phyloP scores from a whole-genome alignment of 1,140 invertebrate species.

The Popillia japonica region DNA sequence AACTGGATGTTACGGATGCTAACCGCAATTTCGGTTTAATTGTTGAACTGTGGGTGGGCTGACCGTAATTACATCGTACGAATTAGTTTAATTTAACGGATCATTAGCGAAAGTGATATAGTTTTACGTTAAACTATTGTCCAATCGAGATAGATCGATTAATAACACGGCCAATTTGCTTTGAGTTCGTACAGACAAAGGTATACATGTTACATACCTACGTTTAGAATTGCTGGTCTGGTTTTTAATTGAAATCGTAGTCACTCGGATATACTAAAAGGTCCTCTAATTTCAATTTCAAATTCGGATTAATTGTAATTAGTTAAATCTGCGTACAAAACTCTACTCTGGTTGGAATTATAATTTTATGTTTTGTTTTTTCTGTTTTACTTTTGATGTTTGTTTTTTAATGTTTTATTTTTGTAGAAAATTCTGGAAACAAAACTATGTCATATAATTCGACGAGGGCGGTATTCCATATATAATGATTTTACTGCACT shows the following conservation, averaged over 20 bases:
- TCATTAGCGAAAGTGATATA: conserved; percentile 33
- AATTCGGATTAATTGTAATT: neutral
- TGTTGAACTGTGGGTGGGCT: neutral
- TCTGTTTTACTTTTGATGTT: no score
- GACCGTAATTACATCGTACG: conserved; percentile 30
- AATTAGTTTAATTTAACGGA: conserved; percentile 37
- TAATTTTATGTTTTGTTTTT: no score
- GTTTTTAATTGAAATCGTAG: conserved; percentile 4
- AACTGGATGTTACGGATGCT: neutral
- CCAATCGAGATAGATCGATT: neutral
- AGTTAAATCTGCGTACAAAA: no score
- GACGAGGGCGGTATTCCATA: no score
- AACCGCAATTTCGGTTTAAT: neutral
- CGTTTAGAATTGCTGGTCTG: neutral
- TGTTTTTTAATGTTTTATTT: no score
- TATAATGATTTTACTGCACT: no score
- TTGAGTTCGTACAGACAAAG: neutral
- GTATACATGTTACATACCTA: neutral
- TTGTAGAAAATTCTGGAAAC: no score
- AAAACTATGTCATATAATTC: no score
- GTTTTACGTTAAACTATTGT: conserved; percentile 2
- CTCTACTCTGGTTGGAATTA: no score
- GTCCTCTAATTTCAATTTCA: neutral
- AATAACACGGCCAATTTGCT: conserved; percentile 22
- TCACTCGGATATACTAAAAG: neutral